Evolutionary conservation across 1,140 invertebrate species (phyloP).

Genomic region (Drosophila pectinifera): DNA sequence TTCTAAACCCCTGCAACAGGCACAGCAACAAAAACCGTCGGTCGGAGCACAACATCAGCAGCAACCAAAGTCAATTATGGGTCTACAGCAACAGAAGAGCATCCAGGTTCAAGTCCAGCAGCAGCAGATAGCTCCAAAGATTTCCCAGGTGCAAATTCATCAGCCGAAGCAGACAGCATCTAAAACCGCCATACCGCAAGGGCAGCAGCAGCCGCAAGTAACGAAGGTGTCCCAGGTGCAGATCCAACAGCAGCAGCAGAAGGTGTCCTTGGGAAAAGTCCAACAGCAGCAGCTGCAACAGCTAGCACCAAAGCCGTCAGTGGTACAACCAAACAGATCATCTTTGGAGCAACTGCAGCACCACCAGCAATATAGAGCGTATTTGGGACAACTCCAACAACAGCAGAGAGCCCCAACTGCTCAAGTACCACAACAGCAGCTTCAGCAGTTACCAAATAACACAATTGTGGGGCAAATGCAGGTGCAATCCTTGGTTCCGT

Average conservation of each 20-base stretch:
- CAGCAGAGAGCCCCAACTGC: conserved; percentile 4
- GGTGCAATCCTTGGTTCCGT: neutral
- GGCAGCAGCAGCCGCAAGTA: neutral
- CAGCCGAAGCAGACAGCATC: conserved; percentile 6
- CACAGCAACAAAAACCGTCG: neutral
- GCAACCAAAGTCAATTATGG: conserved; percentile 1
- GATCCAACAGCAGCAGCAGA: conserved; percentile 2
- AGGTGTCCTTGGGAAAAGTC: no score
- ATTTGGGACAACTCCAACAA: conserved; percentile 9
- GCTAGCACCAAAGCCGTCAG: neutral
- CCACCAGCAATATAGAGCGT: conserved; percentile 4
- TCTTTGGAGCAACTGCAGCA: conserved; percentile 9
- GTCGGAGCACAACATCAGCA: conserved; percentile 5
- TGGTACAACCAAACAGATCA: neutral
- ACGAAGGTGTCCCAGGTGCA: neutral
- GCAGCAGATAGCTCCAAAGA: neutral
- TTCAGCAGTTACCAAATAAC: conserved; percentile 5
- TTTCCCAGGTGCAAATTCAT: conserved; percentile 1
- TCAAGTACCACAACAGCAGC: conserved; percentile 1
- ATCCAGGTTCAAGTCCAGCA: conserved; percentile 2
- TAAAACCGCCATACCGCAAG: neutral
- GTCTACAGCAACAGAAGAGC: neutral
- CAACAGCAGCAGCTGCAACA: conserved; percentile 5
- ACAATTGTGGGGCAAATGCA: neutral
- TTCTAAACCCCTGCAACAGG: conserved; percentile 1